Evolutionary conservation across 2,888 invertebrate genomes (phyloP), one percentile per base, ranked within the genome.

Genomic region (Opisthograptis luteolata): DNA sequence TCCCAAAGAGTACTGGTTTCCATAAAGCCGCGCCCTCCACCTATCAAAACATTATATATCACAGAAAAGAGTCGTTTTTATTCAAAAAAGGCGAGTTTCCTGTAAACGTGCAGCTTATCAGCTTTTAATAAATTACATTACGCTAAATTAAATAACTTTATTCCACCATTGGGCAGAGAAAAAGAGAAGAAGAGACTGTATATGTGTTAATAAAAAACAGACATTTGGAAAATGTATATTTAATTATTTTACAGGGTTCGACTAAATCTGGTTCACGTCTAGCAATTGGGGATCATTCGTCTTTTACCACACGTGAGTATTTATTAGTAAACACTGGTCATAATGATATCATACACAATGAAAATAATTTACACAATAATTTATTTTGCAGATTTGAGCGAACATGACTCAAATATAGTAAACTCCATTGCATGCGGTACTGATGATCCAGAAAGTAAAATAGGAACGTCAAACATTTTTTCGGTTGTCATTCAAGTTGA

Each of bases 251-350:
- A 15, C 69, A 88, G 88, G 74, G 69, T 53, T 76, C 81, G 12
- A 73, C 80, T 31, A 82, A 75, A 64, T 79, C 85, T 20, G 75
- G 74, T 9, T 84, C 84, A 30, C 73, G 79, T 35, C 76, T 87
- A 47, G 87, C 81, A 39, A 79, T 86, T 45, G 87, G 86, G 60
- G 87, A 88, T 60, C 84, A 88, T 64, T 77, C 80, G 14, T 84
- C 84, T 25, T 79, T 81, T 51, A 78, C 70, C 13, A 76, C 75
- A 20, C 66, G 88, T 88, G 73, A 83, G 84, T 32, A 19, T 17
- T 22, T 6, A 10, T 3, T n/a, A n/a, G n/a, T n/a, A n/a, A n/a
- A n/a, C n/a, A 15, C 19, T 34, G n/a, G 2, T 48, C 2, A 19
- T 17, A 17, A 13, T 28, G 2, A 27, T n/a, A n/a, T 4, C 31